phyloP scores from a whole-genome alignment of 2,113 vertebrate species.

The Pomatorhinus ruficollis region DNA sequence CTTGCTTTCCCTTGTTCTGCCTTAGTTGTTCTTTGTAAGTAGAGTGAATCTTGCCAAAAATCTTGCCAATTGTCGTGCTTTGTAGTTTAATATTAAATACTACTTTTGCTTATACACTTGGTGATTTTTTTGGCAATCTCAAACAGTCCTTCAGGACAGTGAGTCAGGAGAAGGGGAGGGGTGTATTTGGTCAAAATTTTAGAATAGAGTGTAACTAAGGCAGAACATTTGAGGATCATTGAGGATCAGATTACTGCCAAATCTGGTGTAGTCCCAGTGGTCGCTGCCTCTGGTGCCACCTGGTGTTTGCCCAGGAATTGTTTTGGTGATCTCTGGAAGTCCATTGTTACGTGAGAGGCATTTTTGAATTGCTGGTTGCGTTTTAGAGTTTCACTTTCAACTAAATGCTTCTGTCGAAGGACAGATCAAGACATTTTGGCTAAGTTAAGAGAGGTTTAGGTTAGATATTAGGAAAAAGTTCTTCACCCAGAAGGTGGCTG shows the following conservation, averaged over 20 bases:
- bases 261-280: neutral
- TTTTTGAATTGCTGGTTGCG: neutral
- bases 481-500: neutral
- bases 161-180: neutral
- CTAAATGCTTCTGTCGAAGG: neutral
- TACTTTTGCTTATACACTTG: neutral
- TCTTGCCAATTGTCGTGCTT: neutral
- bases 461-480: neutral
- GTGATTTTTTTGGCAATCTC: neutral
- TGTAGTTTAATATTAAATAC: neutral
- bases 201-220: neutral
- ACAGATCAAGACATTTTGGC: neutral
- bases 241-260: neutral
- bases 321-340: neutral
- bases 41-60: neutral
- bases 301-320: neutral
- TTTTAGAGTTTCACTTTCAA: neutral
- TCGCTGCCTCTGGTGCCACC: neutral
- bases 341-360: accelerated
- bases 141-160: accelerated
- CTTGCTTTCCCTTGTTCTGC: neutral
- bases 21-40: neutral
- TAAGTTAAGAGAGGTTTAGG: neutral
- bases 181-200: neutral
- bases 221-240: neutral